These are phyloP conservation scores for Mycalesis mineus DNA, from an alignment of 2,888 invertebrate species.

Conservation along the genomic window DNA sequence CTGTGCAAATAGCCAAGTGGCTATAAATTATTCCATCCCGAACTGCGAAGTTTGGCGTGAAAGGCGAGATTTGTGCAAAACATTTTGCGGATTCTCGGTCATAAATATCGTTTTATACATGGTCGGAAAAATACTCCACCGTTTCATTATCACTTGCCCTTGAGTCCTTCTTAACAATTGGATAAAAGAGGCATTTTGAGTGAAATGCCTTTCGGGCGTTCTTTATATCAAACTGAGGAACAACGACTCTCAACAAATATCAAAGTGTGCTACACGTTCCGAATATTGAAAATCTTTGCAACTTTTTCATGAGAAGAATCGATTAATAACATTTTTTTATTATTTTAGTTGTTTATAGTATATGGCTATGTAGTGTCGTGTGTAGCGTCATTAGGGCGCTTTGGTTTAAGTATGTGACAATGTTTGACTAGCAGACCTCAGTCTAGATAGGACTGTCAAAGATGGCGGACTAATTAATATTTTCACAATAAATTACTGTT, in stretches of 20 bases:
- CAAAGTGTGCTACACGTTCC: conserved; percentile 54
- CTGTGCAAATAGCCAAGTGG: no score
- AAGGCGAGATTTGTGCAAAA: neutral
- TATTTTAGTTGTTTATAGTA: no score
- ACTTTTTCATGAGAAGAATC: conserved; percentile 32
- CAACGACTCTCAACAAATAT: conserved; percentile 54
- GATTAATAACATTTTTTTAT: neutral
- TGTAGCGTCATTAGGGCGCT: no score
- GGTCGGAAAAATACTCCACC: conserved; percentile 22
- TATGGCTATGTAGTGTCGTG: no score
- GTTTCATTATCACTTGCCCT: conserved; percentile 37
- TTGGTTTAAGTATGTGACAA: no score
- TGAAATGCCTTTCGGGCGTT: conserved; percentile 45
- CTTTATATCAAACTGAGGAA: conserved; percentile 47
- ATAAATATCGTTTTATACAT: conserved; percentile 1
- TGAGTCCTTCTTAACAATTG: conserved; percentile 51
- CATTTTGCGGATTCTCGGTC: neutral
- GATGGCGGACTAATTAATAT: no score
- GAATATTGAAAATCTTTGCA: conserved; percentile 61
- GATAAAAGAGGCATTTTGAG: conserved; percentile 54
- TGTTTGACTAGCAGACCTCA: no score
- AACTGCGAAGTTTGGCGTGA: neutral
- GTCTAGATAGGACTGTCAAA: no score
- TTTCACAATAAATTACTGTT: no score
- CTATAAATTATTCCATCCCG: no score